A percentile compares a stretch with the other conserved stretches of the same genome.
phyloP scores from a whole-genome alignment of 2,113 vertebrate genomes.

The Zapornia atra region DNA sequence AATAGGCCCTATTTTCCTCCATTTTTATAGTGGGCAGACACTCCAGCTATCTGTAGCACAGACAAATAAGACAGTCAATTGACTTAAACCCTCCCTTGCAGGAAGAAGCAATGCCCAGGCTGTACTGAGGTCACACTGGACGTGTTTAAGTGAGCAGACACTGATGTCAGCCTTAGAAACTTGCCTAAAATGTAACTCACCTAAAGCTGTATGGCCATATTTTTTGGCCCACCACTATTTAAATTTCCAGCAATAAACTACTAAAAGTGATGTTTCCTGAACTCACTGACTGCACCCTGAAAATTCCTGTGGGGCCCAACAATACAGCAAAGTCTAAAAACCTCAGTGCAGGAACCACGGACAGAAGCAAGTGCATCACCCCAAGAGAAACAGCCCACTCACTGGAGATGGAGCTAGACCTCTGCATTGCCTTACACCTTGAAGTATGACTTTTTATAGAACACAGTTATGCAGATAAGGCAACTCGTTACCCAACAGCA shows the following conservation, averaged over 20 bases:
- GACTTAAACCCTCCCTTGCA: not conserved
- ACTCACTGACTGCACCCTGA: not conserved
- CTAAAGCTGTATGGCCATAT: not conserved
- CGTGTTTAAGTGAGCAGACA: not conserved
- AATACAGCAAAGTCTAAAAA: not conserved
- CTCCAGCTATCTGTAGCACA: not conserved
- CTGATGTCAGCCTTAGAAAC: not conserved
- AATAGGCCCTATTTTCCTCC: not conserved
- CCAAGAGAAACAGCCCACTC: not conserved
- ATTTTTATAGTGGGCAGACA: not conserved
- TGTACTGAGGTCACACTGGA: not conserved
- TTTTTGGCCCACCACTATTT: not conserved
- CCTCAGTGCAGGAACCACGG: not conserved
- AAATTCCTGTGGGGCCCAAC: not conserved
- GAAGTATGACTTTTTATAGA: not conserved
- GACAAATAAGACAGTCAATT: not conserved
- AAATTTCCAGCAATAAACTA: not conserved
- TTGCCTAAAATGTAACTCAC: not conserved
- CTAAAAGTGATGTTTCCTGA: not conserved
- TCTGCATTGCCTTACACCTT: not conserved
- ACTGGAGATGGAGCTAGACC: not conserved
- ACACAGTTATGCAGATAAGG: fast-evolving
- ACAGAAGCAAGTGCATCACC: not conserved
- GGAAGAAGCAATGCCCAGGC: not conserved
- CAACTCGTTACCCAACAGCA: not conserved